These are phyloP conservation scores for Syngnathus typhle DNA, from an alignment of 2,113 vertebrate genomes.

Conservation along the genomic window DNA sequence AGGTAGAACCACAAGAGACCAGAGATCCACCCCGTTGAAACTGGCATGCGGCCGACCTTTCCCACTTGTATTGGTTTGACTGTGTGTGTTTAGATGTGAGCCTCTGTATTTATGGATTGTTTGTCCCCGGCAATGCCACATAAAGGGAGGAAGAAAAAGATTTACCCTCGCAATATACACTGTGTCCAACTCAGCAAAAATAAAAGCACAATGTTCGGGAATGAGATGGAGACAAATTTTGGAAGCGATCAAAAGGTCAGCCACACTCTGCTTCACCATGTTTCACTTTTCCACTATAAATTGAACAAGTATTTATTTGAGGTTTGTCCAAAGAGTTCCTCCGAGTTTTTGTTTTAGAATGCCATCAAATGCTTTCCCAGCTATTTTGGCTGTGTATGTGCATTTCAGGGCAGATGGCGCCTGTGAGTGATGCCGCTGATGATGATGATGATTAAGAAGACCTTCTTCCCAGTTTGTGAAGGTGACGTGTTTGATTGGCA, in stretches of 20 bases:
- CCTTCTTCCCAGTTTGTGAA: neutral
- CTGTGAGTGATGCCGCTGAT: neutral
- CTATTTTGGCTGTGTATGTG: neutral
- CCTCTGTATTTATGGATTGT: neutral
- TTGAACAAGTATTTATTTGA: too few relatives aligned
- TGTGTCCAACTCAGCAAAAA: neutral
- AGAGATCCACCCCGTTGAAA: constrained; percentile 29
- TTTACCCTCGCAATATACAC: neutral
- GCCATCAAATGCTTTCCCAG: too few relatives aligned
- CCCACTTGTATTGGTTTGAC: constrained; percentile 16
- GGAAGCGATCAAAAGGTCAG: neutral
- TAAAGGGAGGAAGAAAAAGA: neutral
- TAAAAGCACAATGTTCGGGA: neutral
- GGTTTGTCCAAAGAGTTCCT: too few relatives aligned
- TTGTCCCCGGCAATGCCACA: neutral
- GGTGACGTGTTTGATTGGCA: neutral
- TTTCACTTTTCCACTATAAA: too few relatives aligned
- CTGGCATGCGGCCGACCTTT: constrained; percentile 58
- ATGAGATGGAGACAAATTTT: neutral
- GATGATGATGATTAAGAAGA: neutral
- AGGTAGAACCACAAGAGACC: constrained; percentile 34
- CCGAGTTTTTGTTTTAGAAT: too few relatives aligned
- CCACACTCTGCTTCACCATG: too few relatives aligned
- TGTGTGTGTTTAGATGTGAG: constrained; percentile 5
- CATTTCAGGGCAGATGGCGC: neutral